These are phyloP conservation scores for Notechis scutatus DNA, from an alignment of 2,113 vertebrate species.

Conservation along the genomic window DNA sequence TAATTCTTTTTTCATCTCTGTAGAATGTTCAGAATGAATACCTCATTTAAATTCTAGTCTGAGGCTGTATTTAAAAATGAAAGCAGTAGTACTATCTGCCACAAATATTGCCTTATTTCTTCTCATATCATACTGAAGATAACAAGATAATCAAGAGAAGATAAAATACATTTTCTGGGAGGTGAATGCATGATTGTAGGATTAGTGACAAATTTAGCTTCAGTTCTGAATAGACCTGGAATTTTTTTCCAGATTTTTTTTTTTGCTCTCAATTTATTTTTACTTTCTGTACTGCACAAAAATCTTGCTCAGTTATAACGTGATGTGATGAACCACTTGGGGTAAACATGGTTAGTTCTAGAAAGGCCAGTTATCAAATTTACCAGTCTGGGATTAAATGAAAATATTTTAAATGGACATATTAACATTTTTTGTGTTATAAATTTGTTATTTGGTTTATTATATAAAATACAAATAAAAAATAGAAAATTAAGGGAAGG, in stretches of 20 bases:
- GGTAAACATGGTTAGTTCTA: not conserved
- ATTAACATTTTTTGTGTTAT: too few species aligned
- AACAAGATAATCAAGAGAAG: not conserved
- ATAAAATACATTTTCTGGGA: not conserved
- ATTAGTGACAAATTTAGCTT: not conserved
- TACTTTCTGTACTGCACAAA: not conserved
- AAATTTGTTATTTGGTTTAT: too few species aligned
- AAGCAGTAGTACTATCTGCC: not conserved
- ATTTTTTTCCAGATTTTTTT: not conserved
- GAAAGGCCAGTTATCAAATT: not conserved
- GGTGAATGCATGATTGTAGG: not conserved
- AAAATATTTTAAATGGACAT: not conserved
- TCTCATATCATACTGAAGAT: not conserved
- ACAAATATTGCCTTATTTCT: not conserved
- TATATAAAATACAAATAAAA: too few species aligned
- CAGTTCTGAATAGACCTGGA: rapidly evolving
- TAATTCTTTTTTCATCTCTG: constrained; percentile 21
- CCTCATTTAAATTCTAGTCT: not conserved
- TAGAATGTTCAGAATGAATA: not conserved
- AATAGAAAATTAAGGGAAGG: too few species aligned
- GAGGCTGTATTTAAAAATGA: not conserved
- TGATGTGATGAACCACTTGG: not conserved
- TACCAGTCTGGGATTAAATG: not conserved
- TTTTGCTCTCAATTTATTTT: not conserved
- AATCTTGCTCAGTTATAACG: not conserved